phyloP scores from a whole-genome alignment of 2,888 invertebrate genomes.

The Phaonia tiefii region DNA sequence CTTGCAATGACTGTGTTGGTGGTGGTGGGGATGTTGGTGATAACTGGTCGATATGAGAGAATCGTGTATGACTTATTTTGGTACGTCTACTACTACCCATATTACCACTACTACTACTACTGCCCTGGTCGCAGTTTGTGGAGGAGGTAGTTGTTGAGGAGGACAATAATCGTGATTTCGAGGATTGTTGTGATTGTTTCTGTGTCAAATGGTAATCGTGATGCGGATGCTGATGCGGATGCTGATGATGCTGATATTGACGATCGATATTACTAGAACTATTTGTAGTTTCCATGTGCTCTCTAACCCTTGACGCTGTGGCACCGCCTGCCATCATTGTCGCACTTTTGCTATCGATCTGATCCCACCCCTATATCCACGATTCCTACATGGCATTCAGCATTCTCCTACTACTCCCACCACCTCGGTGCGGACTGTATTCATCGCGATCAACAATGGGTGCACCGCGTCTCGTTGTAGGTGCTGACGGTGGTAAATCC shows the following conservation, averaged over 20 bases:
- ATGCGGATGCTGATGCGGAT: slow-evolving; percentile 66
- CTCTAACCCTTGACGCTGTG: slow-evolving; percentile 60
- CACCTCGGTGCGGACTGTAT: slow-evolving; percentile 81
- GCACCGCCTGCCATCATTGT: slow-evolving; percentile 57
- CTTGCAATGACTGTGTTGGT: slow-evolving; percentile 6
- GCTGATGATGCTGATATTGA: slow-evolving; percentile 65
- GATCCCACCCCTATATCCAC: slow-evolving; percentile 82
- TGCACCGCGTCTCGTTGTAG: slow-evolving; percentile 75
- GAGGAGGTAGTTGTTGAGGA: slow-evolving; percentile 66
- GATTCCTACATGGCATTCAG: slow-evolving; percentile 82
- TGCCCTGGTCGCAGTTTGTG: slow-evolving; percentile 47
- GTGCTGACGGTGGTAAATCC: slow-evolving; percentile 75
- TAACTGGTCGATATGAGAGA: slow-evolving; percentile 59
- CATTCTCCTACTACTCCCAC: slow-evolving; percentile 81
- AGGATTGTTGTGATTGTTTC: slow-evolving; percentile 56
- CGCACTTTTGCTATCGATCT: slow-evolving; percentile 77
- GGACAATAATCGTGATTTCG: slow-evolving; percentile 65
- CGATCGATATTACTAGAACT: slow-evolving; percentile 65
- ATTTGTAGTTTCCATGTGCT: slow-evolving; percentile 66
- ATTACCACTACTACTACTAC: slow-evolving; percentile 55
- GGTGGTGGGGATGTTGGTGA: slow-evolving; percentile 43
- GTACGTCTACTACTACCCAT: slow-evolving; percentile 57
- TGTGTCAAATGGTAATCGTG: slow-evolving; percentile 50
- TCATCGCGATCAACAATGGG: slow-evolving; percentile 80
- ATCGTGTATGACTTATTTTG: slow-evolving; percentile 60